Percentiles rank a stretch among this genome's conserved stretches.
Conservation (phyloP, 2,113 vertebrate species). For the Tetraodon nigroviridis region DNA sequence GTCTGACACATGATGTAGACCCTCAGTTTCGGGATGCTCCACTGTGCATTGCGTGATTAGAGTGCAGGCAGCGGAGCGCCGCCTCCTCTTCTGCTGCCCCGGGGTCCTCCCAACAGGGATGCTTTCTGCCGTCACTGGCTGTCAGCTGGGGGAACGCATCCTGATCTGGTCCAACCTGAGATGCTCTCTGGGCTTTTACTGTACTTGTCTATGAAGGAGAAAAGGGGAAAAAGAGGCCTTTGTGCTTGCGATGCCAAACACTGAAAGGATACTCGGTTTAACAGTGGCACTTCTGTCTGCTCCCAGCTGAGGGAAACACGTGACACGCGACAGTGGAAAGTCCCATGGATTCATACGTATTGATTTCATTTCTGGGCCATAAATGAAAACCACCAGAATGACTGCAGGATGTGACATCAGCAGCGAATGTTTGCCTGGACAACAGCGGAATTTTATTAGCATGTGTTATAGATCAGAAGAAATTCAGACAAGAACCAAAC, state of each 20-base stretch:
- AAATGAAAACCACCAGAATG: conserved; percentile 33
- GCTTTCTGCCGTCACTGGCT: conserved; percentile 33
- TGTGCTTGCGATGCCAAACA: conserved; percentile 11
- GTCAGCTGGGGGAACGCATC: conserved; percentile 21
- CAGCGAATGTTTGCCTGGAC: conserved; percentile 4
- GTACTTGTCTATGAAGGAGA: conserved; percentile 3
- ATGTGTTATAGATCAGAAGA: too few species aligned
- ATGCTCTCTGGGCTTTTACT: background rate
- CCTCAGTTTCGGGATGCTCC: conserved; percentile 27
- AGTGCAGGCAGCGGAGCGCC: conserved; percentile 14
- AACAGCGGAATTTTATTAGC: too few species aligned
- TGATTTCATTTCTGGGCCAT: conserved; percentile 53
- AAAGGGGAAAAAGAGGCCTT: background rate
- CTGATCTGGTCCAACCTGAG: conserved; percentile 14
- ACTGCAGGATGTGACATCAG: conserved; percentile 10
- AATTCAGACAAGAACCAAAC: background rate
- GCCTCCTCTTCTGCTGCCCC: conserved; percentile 26
- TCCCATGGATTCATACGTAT: conserved; percentile 58
- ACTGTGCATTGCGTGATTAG: conserved; percentile 31
- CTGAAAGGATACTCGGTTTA: conserved; percentile 7
- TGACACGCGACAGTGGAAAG: conserved; percentile 59
- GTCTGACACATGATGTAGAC: conserved; percentile 41
- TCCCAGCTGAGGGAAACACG: conserved; percentile 26
- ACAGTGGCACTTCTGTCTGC: conserved; percentile 8
- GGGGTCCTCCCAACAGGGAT: conserved; percentile 35